Conservation (phyloP, 2,113 vertebrate species). For the Puffinus mauretanicus region DNA sequence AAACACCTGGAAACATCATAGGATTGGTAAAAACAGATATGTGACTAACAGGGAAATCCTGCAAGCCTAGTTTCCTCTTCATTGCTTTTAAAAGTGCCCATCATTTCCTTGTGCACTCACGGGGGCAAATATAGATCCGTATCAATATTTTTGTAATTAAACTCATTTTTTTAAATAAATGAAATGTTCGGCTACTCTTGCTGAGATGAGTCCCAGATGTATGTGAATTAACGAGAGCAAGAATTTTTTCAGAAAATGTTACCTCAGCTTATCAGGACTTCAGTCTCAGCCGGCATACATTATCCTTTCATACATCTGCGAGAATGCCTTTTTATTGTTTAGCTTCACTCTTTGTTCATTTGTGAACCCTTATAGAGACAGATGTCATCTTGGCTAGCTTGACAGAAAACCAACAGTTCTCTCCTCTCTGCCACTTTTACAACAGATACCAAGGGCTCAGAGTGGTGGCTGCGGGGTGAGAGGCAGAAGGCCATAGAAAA, state of each 20-base stretch:
- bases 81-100: not conserved
- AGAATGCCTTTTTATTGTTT: not conserved
- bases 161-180: not conserved
- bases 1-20: not conserved
- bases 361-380: not conserved
- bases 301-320: not conserved
- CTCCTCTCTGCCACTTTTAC: not conserved
- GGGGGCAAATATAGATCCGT: not conserved
- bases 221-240: not conserved
- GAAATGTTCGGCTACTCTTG: fast-evolving
- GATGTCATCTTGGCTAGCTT: not conserved
- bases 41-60: not conserved
- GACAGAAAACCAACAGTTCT: not conserved
- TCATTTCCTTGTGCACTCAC: not conserved
- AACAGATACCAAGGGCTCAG: not conserved
- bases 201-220: not conserved
- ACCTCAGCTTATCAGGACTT: not conserved
- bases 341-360: not conserved
- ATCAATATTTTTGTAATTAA: not conserved
- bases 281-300: not conserved
- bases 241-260: not conserved
- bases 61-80: not conserved
- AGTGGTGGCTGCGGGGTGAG: not conserved
- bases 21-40: not conserved
- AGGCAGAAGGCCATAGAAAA: not conserved